Evolutionary conservation across 2,113 vertebrate genomes (phyloP).

Genomic region (Albula goreensis): DNA sequence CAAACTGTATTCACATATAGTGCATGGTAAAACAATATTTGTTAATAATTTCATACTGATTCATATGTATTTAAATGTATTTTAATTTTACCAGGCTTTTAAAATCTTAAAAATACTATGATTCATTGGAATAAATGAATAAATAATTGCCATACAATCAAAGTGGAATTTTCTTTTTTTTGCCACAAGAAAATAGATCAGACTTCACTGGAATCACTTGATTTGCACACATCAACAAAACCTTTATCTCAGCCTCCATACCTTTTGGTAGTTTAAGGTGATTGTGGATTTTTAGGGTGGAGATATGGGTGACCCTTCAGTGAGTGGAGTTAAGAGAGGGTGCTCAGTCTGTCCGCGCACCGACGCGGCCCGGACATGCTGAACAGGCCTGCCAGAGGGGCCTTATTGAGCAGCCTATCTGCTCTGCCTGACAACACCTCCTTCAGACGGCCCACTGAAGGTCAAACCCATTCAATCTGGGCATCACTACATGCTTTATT

Average conservation of each 20-base stretch:
- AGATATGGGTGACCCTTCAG: slow-evolving; percentile 52
- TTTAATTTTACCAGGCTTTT: neutral
- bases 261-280: slow-evolving; percentile 67
- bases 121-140: neutral
- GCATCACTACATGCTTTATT: slow-evolving; percentile 17
- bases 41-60: neutral
- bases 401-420: neutral
- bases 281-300: slow-evolving; percentile 60
- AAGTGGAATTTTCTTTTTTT: slow-evolving; percentile 5
- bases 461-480: slow-evolving; percentile 34
- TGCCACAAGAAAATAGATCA: neutral
- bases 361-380: slow-evolving; percentile 67
- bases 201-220: neutral
- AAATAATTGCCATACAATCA: slow-evolving; percentile 7
- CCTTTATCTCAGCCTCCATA: slow-evolving; percentile 28
- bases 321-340: slow-evolving; percentile 68
- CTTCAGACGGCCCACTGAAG: slow-evolving; percentile 71
- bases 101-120: neutral
- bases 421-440: slow-evolving; percentile 71
- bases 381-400: slow-evolving; percentile 54
- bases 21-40: neutral
- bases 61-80: neutral
- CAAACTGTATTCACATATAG: neutral
- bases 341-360: slow-evolving; percentile 66
- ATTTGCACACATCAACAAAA: neutral